Conservation (phyloP, 2,888 invertebrate genomes). For the Scaptomyza tumidula region DNA sequence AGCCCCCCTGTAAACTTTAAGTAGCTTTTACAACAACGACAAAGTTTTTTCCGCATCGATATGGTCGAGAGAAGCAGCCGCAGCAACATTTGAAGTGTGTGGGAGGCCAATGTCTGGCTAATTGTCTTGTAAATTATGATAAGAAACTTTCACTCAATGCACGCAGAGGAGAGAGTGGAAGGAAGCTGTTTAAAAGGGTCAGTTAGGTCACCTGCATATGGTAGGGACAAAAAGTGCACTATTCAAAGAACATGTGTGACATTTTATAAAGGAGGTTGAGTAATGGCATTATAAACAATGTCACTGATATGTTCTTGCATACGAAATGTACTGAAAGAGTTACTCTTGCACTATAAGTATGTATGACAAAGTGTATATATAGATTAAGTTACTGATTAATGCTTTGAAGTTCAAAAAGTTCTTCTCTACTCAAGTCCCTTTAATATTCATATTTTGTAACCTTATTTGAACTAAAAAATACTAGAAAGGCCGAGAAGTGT, state of each 20-base stretch:
- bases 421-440: too few relatives aligned
- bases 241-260: slow-evolving; percentile 2
- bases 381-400: too few relatives aligned
- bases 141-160: slow-evolving; percentile 65
- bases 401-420: too few relatives aligned
- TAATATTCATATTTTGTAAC: too few relatives aligned
- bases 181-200: slow-evolving; percentile 62
- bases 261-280: slow-evolving; percentile 9
- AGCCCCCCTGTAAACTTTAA: slow-evolving; percentile 65
- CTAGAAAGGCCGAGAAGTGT: too few relatives aligned
- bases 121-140: slow-evolving; percentile 80
- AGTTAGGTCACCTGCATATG: slow-evolving; percentile 53
- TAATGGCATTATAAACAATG: slow-evolving; percentile 16
- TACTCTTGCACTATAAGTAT: not conserved
- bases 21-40: slow-evolving; percentile 60
- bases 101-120: slow-evolving; percentile 61
- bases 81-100: not conserved
- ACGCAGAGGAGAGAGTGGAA: not conserved
- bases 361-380: too few relatives aligned
- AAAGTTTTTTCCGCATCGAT: slow-evolving; percentile 72
- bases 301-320: slow-evolving; percentile 2
- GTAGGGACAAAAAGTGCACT: slow-evolving; percentile 15
- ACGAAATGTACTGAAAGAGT: not conserved
- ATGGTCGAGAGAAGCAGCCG: slow-evolving; percentile 38
- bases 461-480: too few relatives aligned